A percentile compares a stretch with the other conserved stretches of the same genome.
Conservation (phyloP, 2,888 invertebrate genomes). For the Drosophila quasianomalipes region DNA sequence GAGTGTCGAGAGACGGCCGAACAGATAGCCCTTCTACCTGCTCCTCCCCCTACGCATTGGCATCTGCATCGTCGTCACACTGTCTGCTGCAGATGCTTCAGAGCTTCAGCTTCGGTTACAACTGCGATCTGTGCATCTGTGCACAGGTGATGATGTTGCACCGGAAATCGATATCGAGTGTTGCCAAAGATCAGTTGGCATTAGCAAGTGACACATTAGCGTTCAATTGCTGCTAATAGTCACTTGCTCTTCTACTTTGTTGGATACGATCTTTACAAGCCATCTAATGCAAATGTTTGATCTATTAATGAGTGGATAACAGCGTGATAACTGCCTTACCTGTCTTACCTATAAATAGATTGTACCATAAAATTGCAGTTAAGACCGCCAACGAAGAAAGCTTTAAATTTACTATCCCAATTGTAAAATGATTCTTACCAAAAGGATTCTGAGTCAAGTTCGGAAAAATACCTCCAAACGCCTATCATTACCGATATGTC, state of each 20-base stretch:
- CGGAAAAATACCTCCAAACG: not conserved
- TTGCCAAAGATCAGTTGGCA: constrained; percentile 56
- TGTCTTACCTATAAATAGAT: not conserved
- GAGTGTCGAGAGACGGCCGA: constrained; percentile 50
- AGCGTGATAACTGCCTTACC: not conserved
- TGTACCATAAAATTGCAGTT: not conserved
- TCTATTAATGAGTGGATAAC: not conserved
- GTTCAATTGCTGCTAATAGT: constrained; percentile 46
- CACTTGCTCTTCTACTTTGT: constrained; percentile 18
- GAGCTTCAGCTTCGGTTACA: constrained; percentile 12
- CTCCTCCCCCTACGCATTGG: not conserved
- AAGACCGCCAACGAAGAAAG: too few relatives aligned
- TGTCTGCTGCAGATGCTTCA: constrained; percentile 54
- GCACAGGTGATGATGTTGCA: constrained; percentile 61
- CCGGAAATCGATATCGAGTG: constrained; percentile 69
- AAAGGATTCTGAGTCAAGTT: not conserved
- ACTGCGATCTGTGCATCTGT: constrained; percentile 28
- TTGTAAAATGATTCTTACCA: not conserved
- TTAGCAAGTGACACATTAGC: constrained; percentile 61
- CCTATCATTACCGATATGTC: not conserved
- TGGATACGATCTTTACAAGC: constrained; percentile 3
- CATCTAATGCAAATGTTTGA: constrained; percentile 27
- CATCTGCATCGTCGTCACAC: constrained; percentile 59
- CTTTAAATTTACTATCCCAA: not conserved
- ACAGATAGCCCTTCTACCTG: not conserved